phyloP scores from a whole-genome alignment of 64 coral and sea anemone genomes.

The Exaiptasia diaphana region DNA sequence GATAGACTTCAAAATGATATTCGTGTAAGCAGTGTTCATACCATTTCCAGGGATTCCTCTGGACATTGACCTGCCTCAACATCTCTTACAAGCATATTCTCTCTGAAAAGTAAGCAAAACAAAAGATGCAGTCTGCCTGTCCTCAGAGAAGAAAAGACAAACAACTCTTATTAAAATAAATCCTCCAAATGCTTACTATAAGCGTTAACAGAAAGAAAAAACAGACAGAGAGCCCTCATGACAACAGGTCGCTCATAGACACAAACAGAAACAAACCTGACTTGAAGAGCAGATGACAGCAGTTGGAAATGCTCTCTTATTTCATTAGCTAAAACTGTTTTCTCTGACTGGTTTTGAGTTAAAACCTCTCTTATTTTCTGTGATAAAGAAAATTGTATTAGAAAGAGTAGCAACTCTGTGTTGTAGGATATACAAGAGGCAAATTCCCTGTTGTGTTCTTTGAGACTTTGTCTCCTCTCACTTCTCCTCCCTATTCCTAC shows the following conservation, averaged over 20 bases:
- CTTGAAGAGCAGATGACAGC: conserved; percentile 58
- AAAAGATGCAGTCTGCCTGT: neutral
- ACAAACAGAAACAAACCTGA: conserved; percentile 32
- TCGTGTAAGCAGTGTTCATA: neutral
- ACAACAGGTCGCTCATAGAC: neutral
- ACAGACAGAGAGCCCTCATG: neutral
- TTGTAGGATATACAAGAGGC: neutral
- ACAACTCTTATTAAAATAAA: neutral
- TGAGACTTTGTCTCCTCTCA: neutral
- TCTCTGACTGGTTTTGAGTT: conserved; percentile 51
- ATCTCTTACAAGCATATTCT: neutral
- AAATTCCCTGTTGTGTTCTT: neutral
- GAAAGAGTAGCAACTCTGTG: neutral
- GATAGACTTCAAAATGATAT: neutral
- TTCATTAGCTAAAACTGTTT: conserved; percentile 52
- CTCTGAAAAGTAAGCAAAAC: neutral
- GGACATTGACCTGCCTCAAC: neutral
- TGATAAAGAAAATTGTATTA: neutral
- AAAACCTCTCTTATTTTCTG: conserved; percentile 70
- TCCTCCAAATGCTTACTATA: neutral
- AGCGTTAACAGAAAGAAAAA: neutral
- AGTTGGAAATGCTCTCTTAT: conserved; percentile 84
- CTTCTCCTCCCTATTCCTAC: neutral
- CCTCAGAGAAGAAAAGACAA: neutral
- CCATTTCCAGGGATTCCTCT: neutral